A percentile compares a stretch with the other conserved stretches of the same genome.
Conservation (phyloP, 2,113 vertebrate species). For the Phaetusa simplex region DNA sequence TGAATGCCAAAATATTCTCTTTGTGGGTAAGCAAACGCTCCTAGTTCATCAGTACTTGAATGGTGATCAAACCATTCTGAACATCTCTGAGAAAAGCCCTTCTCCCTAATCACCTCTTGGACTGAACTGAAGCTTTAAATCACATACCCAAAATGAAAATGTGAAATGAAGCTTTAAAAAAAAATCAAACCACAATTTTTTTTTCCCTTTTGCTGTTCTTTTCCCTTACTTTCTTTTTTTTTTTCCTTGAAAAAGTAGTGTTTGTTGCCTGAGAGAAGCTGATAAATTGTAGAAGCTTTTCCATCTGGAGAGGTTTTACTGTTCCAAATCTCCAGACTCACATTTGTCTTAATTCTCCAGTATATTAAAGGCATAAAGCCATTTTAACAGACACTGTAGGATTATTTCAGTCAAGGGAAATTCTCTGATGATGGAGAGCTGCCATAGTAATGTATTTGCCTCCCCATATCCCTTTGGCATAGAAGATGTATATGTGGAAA, state of each 20-base stretch:
- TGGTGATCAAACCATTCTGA: not conserved
- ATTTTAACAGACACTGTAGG: not conserved
- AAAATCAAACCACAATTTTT: not conserved
- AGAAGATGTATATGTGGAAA: not conserved
- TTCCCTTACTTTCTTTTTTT: not conserved
- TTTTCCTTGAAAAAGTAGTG: not conserved
- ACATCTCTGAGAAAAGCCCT: not conserved
- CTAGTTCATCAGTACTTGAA: conserved; percentile 1
- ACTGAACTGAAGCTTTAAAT: not conserved
- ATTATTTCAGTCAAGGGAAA: not conserved
- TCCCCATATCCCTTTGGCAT: not conserved
- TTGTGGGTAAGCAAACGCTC: not conserved
- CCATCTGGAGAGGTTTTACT: not conserved
- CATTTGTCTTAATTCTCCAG: not conserved
- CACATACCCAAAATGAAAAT: not conserved
- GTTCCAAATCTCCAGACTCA: conserved; percentile 1
- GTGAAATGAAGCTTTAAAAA: not conserved
- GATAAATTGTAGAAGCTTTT: not conserved
- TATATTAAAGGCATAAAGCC: conserved; percentile 1
- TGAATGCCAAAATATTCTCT: not conserved
- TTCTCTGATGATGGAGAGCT: not conserved
- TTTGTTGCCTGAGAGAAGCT: not conserved
- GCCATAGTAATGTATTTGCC: not conserved
- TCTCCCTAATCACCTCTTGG: not conserved
- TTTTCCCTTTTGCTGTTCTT: not conserved